These are phyloP conservation scores for Dissostichus mawsoni DNA, from an alignment of 2,113 vertebrate genomes.

Conservation along the genomic window DNA sequence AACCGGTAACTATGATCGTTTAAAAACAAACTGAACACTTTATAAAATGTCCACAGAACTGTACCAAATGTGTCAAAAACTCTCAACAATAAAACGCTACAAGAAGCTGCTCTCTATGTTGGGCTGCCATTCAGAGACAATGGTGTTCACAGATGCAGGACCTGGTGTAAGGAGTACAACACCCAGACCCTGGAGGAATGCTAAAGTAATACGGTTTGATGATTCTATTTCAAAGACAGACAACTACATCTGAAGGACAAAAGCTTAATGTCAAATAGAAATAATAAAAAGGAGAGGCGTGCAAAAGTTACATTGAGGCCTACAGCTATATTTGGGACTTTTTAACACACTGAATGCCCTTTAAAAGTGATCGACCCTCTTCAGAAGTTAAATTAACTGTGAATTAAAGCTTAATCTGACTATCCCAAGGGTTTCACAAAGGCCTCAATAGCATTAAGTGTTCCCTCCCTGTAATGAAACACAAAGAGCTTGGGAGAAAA, in stretches of 20 bases:
- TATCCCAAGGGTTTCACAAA: conserved; percentile 24
- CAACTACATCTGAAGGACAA: conserved; percentile 34
- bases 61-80: conserved; percentile 1
- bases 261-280: conserved; percentile 30
- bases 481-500: neutral
- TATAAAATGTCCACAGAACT: neutral
- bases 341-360: conserved; percentile 41
- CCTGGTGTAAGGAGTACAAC: conserved; percentile 5
- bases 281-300: neutral
- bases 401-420: conserved; percentile 23
- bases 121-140: neutral
- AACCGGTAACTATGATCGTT: neutral
- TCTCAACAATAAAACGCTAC: neutral
- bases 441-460: neutral
- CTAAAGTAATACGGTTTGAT: conserved; percentile 20
- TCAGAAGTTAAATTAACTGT: conserved; percentile 19
- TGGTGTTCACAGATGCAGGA: conserved; percentile 16
- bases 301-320: conserved; percentile 24
- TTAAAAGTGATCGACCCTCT: conserved; percentile 20
- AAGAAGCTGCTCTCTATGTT: neutral
- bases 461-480: neutral
- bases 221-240: conserved; percentile 16
- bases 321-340: conserved; percentile 29
- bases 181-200: conserved; percentile 8
- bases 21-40: neutral